These are phyloP conservation scores for Falco columbarius DNA, from an alignment of 2,797 vertebrate species.

Conservation along the genomic window DNA sequence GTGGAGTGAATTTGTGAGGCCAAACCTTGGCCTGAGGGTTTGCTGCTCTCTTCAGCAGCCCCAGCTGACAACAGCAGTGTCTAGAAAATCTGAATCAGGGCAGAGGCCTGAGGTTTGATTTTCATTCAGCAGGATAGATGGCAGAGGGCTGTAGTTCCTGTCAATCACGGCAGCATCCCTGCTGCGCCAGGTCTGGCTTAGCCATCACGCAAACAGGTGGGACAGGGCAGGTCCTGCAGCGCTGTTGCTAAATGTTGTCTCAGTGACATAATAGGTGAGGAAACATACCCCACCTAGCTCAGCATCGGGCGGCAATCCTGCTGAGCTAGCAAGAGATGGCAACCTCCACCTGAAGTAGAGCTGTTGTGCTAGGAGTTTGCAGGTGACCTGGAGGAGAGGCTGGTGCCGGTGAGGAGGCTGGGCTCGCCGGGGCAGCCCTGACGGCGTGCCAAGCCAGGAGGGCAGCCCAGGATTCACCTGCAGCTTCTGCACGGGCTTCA, in stretches of 20 bases:
- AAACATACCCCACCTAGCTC: background rate
- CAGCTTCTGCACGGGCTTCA: background rate
- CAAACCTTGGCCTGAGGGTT: background rate
- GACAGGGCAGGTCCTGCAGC: background rate
- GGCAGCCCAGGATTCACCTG: background rate
- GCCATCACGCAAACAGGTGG: background rate
- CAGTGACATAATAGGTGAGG: rapidly evolving
- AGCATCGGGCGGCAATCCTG: rapidly evolving
- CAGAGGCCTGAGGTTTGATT: background rate
- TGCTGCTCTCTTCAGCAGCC: background rate
- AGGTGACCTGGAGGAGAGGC: rapidly evolving
- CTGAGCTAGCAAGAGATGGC: background rate
- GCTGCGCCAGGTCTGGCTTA: background rate
- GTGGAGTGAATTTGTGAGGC: background rate
- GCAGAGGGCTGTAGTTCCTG: background rate
- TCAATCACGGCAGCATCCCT: background rate
- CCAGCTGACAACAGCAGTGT: background rate
- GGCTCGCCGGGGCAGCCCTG: background rate
- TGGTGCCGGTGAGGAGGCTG: rapidly evolving
- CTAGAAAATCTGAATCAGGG: background rate
- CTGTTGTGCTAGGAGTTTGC: background rate
- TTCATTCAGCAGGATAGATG: background rate
- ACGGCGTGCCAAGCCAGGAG: background rate
- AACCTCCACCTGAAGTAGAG: background rate
- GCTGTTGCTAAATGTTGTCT: background rate